Percentiles rank a stretch among this genome's conserved stretches.
phyloP scores from a whole-genome alignment of 2,888 invertebrate species.

The Megaustenia siamemsis region DNA sequence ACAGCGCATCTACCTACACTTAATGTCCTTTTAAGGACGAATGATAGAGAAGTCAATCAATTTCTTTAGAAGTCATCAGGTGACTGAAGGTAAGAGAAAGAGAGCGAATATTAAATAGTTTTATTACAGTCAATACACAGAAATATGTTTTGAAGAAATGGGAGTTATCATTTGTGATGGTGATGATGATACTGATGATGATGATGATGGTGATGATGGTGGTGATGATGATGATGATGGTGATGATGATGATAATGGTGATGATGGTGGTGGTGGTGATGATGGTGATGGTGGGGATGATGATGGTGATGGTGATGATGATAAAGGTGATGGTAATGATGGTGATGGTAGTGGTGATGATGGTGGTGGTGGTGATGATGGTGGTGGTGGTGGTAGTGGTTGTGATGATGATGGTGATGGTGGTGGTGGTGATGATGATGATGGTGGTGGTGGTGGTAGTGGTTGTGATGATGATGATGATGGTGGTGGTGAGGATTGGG shows the following conservation, averaged over 20 bases:
- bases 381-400: neutral
- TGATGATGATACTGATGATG: neutral
- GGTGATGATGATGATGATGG: neutral
- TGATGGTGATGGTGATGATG: neutral
- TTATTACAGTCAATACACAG: too few species aligned
- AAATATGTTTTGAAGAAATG: too few species aligned
- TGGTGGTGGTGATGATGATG: neutral
- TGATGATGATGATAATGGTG: constrained; percentile 11
- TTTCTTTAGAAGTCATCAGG: too few species aligned
- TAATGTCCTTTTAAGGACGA: too few species aligned
- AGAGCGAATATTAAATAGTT: too few species aligned
- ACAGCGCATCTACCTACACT: too few species aligned
- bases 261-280: constrained; percentile 7
- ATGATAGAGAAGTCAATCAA: too few species aligned
- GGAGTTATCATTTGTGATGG: too few species aligned
- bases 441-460: neutral
- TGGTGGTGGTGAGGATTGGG: too few species aligned
- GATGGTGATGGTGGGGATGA: neutral
- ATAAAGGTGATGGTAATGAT: neutral
- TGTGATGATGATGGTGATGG: neutral
- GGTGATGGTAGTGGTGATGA: neutral
- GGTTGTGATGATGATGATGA: neutral
- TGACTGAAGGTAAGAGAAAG: too few species aligned
- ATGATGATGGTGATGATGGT: neutral
- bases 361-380: neutral